Evolutionary conservation across 2,113 vertebrate species (phyloP), one percentile per base, ranked within the genome.

Genomic region (Triplophysa tibetana): DNA sequence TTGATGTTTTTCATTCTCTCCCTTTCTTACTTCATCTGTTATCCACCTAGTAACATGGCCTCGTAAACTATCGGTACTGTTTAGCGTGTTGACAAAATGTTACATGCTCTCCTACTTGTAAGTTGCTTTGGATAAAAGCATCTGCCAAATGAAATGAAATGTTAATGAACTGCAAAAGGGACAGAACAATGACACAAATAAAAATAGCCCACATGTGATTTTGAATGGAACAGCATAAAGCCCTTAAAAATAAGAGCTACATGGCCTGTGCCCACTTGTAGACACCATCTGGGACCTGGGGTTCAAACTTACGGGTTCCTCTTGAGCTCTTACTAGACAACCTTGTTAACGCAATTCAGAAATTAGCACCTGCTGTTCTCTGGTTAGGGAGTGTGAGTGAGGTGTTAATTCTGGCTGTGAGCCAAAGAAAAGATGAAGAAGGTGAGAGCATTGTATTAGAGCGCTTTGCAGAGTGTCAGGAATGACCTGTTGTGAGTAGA

Each of bases 321-420:
- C 65, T 33, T 17, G 80, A 60, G 69, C 43, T 78, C 50, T 54
- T 43, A 43, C 58, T 26, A 26, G 43, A 17, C 58, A 17, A 56
- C 33, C 75, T 81, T 10, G 33, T 74, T 58, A 56, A 65, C n/a
- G 24, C 75, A 79, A 62, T 62, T 17, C 26, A 23, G 58, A 79
- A 81, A 81, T 76, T 75, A 81, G 76, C 16, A 23, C 38, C 80
- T 66, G 58, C 61, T 70, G 76, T 76, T 70, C 48, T 56, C 62
- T 78, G 23, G 75, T 72, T 70, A 82, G 68, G 4, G 75, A 17
- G 41, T 70, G 75, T 58, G 48, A 64, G 60, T 23, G 29, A 26
- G 33, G 76, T 79, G 76, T 70, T 79, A 75, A 79, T 24, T 69
- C 81, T 5, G 13, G 29, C 68, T 60, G 62, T 52, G 69, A 82